Conservation (phyloP, 2,888 invertebrate species). For the Tanytarsus gracilentus region DNA sequence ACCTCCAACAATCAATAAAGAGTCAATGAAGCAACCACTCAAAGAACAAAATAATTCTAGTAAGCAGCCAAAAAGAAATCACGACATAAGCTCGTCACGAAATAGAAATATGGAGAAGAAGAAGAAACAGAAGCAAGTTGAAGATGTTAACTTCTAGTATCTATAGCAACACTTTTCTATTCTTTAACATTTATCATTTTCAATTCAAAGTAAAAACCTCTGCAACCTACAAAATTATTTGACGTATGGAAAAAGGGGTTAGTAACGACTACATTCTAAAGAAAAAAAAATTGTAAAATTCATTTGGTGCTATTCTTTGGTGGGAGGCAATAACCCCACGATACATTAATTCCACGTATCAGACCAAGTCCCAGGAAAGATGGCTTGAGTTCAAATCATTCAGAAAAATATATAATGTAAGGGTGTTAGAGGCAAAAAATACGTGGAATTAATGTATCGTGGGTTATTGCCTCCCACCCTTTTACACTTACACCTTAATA, state of each 20-base stretch:
- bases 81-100: constrained; percentile 7
- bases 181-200: background rate
- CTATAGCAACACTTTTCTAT: background rate
- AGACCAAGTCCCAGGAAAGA: too few relatives aligned
- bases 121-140: constrained; percentile 15
- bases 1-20: constrained; percentile 21
- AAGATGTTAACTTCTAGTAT: constrained; percentile 21
- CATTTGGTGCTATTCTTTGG: constrained; percentile 26
- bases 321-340: background rate
- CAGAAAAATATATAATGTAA: too few relatives aligned
- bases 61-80: constrained; percentile 28
- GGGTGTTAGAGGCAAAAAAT: too few relatives aligned
- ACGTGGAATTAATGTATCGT: too few relatives aligned
- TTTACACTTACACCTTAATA: too few relatives aligned
- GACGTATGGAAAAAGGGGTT: background rate
- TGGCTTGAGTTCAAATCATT: background rate
- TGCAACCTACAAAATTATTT: background rate
- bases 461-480: too few relatives aligned
- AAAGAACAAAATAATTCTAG: constrained; percentile 20
- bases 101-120: background rate
- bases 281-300: constrained; percentile 18
- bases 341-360: background rate
- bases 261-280: background rate
- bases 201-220: background rate
- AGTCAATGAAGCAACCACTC: constrained; percentile 28